Evolutionary conservation across 2,113 vertebrate species (phyloP).

Genomic region (Hippocampus comes): DNA sequence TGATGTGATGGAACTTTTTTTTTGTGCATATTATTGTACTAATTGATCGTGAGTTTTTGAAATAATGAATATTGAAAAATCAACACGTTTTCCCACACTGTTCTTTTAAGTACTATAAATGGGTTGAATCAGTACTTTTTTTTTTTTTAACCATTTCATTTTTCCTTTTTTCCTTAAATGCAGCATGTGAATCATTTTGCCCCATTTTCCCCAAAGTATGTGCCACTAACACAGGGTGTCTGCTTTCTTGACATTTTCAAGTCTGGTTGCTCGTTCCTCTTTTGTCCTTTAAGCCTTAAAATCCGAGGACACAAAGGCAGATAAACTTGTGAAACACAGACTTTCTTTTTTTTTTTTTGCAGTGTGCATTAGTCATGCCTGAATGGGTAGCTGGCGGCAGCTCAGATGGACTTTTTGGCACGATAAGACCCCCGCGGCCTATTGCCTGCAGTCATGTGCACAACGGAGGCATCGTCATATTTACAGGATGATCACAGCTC

Average conservation of each 20-base stretch:
- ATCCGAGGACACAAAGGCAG: conserved; percentile 3
- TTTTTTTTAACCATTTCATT: no score
- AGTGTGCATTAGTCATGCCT: conserved; percentile 51
- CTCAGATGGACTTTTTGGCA: conserved; percentile 41
- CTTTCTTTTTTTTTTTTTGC: conserved; percentile 25
- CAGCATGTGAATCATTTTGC: not conserved
- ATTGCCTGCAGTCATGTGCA: conserved; percentile 44
- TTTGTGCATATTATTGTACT: no score
- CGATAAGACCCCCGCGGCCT: conserved; percentile 30
- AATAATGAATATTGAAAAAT: no score
- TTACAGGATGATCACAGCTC: conserved; percentile 48
- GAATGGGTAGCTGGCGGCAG: conserved; percentile 41
- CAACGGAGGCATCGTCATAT: conserved; percentile 37
- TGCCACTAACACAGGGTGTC: not conserved
- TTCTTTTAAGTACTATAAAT: no score
- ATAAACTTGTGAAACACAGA: conserved; percentile 6
- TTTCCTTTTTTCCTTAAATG: not conserved
- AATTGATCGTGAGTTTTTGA: no score
- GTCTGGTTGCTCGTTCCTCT: not conserved
- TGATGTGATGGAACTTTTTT: no score
- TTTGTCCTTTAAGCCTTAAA: conserved; percentile 7
- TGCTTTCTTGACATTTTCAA: not conserved
- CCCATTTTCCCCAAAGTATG: not conserved
- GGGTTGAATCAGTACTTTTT: no score
- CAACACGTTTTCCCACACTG: no score